Conservation (phyloP, 2,113 vertebrate species). For the Reinhardtius hippoglossoides region DNA sequence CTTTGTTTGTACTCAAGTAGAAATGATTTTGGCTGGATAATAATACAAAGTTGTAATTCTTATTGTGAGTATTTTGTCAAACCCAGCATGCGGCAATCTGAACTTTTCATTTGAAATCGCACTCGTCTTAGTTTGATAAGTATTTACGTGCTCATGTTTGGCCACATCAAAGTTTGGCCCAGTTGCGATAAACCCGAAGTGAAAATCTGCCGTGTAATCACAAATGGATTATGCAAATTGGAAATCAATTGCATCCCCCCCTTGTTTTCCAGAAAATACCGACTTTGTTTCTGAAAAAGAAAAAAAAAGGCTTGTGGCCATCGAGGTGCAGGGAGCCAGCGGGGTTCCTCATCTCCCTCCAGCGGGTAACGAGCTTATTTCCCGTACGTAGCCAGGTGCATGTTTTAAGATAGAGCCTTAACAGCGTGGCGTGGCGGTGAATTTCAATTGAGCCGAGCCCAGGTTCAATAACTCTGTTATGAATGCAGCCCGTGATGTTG, state of each 20-base stretch:
- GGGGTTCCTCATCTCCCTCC: constrained; percentile 72
- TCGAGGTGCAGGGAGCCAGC: constrained; percentile 71
- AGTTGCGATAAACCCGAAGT: constrained; percentile 59
- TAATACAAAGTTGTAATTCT: background rate
- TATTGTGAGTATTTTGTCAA: constrained; percentile 9
- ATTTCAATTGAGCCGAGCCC: constrained; percentile 73
- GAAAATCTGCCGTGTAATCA: constrained; percentile 74
- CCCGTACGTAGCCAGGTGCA: constrained; percentile 80
- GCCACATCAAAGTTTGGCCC: constrained; percentile 68
- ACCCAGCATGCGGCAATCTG: constrained; percentile 8
- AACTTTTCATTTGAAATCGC: constrained; percentile 48
- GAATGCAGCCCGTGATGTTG: constrained; percentile 73
- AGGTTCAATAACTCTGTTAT: constrained; percentile 74
- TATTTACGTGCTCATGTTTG: constrained; percentile 49
- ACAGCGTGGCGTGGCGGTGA: constrained; percentile 64
- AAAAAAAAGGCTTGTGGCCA: constrained; percentile 60
- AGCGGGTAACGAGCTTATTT: constrained; percentile 75
- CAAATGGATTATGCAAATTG: constrained; percentile 80
- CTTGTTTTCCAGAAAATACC: constrained; percentile 62
- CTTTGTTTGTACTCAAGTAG: constrained; percentile 12
- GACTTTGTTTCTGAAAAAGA: constrained; percentile 57
- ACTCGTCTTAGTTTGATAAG: constrained; percentile 52
- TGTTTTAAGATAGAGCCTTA: constrained; percentile 83
- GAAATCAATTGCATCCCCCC: constrained; percentile 75
- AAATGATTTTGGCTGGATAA: constrained; percentile 17